Percentiles rank a stretch among this genome's conserved stretches.
Evolutionary conservation across 2,888 invertebrate species (phyloP).

Genomic region (Sceliomorpha sp.): DNA sequence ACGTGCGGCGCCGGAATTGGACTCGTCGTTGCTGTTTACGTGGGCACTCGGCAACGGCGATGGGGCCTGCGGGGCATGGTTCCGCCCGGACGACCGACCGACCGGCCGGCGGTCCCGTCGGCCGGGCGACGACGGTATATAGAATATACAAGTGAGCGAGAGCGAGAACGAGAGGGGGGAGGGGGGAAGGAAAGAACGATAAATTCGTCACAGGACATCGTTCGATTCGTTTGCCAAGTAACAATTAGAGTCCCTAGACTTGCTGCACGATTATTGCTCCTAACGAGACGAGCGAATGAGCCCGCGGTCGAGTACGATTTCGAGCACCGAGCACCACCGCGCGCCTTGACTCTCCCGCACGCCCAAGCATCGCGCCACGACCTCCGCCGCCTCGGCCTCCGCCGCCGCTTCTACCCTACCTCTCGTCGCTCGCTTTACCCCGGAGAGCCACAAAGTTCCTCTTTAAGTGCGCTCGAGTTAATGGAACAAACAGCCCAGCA

Average conservation of each 20-base stretch:
- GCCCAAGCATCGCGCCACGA: background rate
- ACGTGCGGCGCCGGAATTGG: conserved; percentile 8
- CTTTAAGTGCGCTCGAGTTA: conserved; percentile 64
- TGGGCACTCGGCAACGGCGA: background rate
- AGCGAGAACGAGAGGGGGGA: background rate
- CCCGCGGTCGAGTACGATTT: conserved; percentile 35
- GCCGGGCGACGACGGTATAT: background rate
- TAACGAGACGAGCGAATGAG: conserved; percentile 62
- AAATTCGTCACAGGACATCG: conserved; percentile 15
- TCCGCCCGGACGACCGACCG: background rate
- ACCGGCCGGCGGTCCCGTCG: too few relatives aligned
- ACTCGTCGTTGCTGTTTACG: conserved; percentile 14
- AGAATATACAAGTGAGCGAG: background rate
- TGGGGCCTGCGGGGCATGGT: conserved; percentile 1
- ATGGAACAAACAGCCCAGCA: conserved; percentile 68
- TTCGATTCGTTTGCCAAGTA: conserved; percentile 67
- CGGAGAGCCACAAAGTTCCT: conserved; percentile 61
- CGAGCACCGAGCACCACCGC: conserved; percentile 13
- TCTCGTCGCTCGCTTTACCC: conserved; percentile 7
- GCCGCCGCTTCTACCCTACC: background rate
- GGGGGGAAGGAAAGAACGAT: too few relatives aligned
- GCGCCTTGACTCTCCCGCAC: background rate
- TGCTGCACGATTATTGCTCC: conserved; percentile 63
- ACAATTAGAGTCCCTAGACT: conserved; percentile 66
- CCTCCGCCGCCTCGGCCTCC: background rate